phyloP scores from a whole-genome alignment of 1,140 invertebrate species.

The Magallana gigas region DNA sequence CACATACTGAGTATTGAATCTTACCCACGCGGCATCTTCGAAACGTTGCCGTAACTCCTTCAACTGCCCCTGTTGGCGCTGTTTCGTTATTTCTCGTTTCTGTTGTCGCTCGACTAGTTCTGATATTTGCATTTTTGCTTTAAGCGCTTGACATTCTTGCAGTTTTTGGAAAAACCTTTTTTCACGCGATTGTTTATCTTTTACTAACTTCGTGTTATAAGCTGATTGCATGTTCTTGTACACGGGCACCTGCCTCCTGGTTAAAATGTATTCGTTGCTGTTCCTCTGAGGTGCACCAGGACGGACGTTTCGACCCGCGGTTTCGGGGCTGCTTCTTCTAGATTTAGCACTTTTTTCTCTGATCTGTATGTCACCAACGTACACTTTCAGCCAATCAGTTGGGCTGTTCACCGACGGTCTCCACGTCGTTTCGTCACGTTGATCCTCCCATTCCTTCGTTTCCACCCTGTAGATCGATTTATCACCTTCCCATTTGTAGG shows the following conservation, averaged over 20 bases:
- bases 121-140: constrained; percentile 57
- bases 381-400: constrained; percentile 48
- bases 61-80: constrained; percentile 64
- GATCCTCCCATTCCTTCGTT: constrained; percentile 47
- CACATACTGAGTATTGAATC: constrained; percentile 71
- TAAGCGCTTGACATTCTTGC: constrained; percentile 58
- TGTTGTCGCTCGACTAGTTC: constrained; percentile 54
- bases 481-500: constrained; percentile 48
- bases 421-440: constrained; percentile 45
- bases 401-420: constrained; percentile 53
- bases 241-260: constrained; percentile 53
- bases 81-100: constrained; percentile 57
- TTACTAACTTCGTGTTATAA: constrained; percentile 58
- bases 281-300: constrained; percentile 34
- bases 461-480: constrained; percentile 44
- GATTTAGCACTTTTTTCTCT: constrained; percentile 48
- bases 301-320: constrained; percentile 19
- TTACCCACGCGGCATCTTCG: constrained; percentile 63
- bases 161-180: constrained; percentile 65
- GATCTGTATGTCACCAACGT: constrained; percentile 51
- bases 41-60: constrained; percentile 65
- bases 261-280: constrained; percentile 58
- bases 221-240: constrained; percentile 63
- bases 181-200: constrained; percentile 57
- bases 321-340: not conserved